Evolutionary conservation across 2,113 vertebrate genomes (phyloP), one percentile per base, ranked within the genome.

Genomic region (Mystacornis crossleyi): DNA sequence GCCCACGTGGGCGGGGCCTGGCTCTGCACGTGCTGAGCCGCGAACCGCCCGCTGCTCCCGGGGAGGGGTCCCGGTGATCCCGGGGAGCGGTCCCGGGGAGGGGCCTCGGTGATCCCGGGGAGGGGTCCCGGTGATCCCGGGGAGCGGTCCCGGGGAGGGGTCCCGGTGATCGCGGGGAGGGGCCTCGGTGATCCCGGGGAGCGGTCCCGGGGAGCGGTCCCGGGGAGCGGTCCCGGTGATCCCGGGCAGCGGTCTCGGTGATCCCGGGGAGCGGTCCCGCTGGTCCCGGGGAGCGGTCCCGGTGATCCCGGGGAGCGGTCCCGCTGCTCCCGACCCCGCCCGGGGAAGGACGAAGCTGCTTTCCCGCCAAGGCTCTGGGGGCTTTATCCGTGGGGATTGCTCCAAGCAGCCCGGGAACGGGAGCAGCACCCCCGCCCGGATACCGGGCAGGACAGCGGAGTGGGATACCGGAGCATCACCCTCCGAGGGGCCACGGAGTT

Each of bases 1-100:
- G 43, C 90, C 64, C 4, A 0, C 0, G 0, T 2, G 12, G 40
- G 34, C 28, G n/a, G 5, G 33, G 5, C 2, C 3, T 13, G 10
- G 8, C 0, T 0, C 18, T 38, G 54, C 73, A 70, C 65, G 73
- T 70, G 73, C 73, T 13, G 65, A 54, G n/a, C n/a, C 40, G 34
- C 8, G 51, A 20, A 13, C 4, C 12, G 14, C n/a, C 45, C 36
- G 42, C 5, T 24, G 20, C 9, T 58, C 28, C 20, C 45, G 23
- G 42, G 9, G 5, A n/a, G 6, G 24, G 36, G 28, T 29, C 13
- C 61, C 42, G 62, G 29, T 11, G 20, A 2, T 4, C 14, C 47
- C 31, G 4, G 24, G 50, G 17, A 33, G 40, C 10, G 20, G 3
- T 4, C 14, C 36, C 31, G 4, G 24, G 50, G 17, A 33, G 14